These are phyloP conservation scores for Caloenas nicobarica DNA, from an alignment of 2,113 vertebrate genomes.

Conservation along the genomic window DNA sequence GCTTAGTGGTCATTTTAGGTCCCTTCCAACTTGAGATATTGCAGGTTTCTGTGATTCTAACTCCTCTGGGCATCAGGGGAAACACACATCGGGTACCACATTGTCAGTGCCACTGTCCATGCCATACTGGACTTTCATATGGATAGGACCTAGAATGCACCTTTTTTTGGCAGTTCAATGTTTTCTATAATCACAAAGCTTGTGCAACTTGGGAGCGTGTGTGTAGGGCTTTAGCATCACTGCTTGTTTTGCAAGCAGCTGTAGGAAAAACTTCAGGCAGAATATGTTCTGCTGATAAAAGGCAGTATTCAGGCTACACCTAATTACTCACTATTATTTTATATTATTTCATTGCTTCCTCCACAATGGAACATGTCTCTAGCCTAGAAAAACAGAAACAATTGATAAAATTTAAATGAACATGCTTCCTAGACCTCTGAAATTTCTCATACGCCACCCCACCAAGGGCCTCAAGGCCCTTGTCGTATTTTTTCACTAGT, in stretches of 20 bases:
- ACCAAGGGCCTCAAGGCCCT: not conserved
- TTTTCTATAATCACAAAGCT: not conserved
- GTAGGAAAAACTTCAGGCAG: not conserved
- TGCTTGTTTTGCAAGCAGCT: not conserved
- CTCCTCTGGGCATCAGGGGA: not conserved
- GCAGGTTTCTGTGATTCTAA: not conserved
- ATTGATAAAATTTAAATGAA: not conserved
- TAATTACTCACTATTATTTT: not conserved
- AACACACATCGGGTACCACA: not conserved
- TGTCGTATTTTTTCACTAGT: not conserved
- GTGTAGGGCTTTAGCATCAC: not conserved
- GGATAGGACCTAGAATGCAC: not conserved
- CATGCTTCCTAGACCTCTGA: not conserved
- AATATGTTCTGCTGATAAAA: not conserved
- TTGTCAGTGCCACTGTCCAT: not conserved
- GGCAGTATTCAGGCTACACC: not conserved
- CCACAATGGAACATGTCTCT: not conserved
- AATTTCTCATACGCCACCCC: not conserved
- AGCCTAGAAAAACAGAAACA: conserved; percentile 18
- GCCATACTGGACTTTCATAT: not conserved
- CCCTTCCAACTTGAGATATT: too few species aligned
- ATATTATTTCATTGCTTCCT: conserved; percentile 16
- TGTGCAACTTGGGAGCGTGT: not conserved
- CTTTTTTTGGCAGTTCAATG: not conserved
- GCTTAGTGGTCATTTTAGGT: too few species aligned